Percentiles rank a stretch among this genome's conserved stretches.
Conservation (phyloP, 2,797 vertebrate species). For the Jordanella pulchra region DNA sequence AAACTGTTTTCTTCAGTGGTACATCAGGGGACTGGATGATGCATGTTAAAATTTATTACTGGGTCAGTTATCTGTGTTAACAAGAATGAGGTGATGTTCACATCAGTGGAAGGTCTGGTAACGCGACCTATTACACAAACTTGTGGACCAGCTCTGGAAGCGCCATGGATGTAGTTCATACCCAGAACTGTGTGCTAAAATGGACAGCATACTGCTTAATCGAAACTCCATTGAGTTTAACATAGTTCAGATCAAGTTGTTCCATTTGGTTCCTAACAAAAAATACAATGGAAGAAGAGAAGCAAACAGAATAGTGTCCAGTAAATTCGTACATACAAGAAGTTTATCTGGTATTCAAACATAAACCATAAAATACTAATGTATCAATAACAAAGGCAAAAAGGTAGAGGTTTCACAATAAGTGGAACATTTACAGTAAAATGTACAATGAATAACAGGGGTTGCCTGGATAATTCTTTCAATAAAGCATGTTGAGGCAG, state of each 20-base stretch:
- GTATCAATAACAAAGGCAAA: too few relatives aligned
- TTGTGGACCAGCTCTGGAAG: constrained; percentile 1
- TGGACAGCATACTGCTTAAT: neutral
- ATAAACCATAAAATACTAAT: too few relatives aligned
- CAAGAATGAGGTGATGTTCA: constrained; percentile 41
- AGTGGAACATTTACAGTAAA: too few relatives aligned
- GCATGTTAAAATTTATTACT: constrained; percentile 23
- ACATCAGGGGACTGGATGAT: constrained; percentile 24
- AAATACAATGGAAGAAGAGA: too few relatives aligned
- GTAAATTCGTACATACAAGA: too few relatives aligned
- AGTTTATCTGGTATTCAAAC: too few relatives aligned
- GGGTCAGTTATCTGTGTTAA: constrained; percentile 31
- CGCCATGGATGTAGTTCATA: neutral
- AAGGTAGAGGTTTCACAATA: too few relatives aligned
- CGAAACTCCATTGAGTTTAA: neutral
- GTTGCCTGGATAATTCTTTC: too few relatives aligned
- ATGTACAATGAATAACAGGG: too few relatives aligned
- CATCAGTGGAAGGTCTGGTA: constrained; percentile 23
- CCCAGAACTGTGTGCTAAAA: neutral
- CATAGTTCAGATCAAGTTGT: neutral
- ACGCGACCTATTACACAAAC: neutral
- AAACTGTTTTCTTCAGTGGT: constrained; percentile 24
- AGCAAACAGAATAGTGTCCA: too few relatives aligned
- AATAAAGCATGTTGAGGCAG: too few relatives aligned
- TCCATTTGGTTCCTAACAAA: neutral